Percentiles rank a stretch among this genome's conserved stretches.
Evolutionary conservation across 2,888 invertebrate genomes (phyloP).

Genomic region (Protonemura montana): DNA sequence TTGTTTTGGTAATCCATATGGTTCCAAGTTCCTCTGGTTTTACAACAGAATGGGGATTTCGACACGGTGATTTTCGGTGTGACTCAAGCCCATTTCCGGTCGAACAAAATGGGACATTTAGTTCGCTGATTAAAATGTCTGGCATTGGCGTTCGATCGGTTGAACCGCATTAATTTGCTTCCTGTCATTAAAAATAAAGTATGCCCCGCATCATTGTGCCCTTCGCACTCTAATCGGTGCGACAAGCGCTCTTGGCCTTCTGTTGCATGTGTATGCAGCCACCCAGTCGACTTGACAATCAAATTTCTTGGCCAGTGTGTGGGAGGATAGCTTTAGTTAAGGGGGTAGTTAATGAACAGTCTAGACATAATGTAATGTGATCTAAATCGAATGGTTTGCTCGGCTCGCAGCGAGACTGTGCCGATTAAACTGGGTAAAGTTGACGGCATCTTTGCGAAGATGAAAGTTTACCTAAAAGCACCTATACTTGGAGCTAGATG

Average conservation of each 20-base stretch:
- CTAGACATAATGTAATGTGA: neutral
- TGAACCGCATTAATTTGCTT: constrained; percentile 20
- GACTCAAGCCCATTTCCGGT: constrained; percentile 13
- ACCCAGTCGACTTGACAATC: neutral
- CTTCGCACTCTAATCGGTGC: neutral
- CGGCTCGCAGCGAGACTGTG: neutral
- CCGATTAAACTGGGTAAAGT: neutral
- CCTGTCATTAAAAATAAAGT: neutral
- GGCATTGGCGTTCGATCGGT: constrained; percentile 20
- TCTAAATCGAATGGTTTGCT: neutral
- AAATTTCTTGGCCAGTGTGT: neutral
- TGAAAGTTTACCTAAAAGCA: neutral
- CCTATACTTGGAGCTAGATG: neutral
- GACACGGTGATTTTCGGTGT: neutral
- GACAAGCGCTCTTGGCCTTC: neutral
- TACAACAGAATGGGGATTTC: neutral
- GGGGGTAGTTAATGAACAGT: constrained; percentile 19
- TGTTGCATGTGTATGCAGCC: neutral
- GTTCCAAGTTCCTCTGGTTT: neutral
- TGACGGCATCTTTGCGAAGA: neutral
- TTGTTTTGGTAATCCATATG: neutral
- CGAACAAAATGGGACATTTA: neutral
- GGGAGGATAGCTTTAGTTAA: neutral
- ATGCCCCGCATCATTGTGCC: neutral
- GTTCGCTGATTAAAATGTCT: neutral